A percentile compares a stretch with the other conserved stretches of the same genome.
These are phyloP conservation scores for Dryobates pubescens DNA, from an alignment of 2,797 vertebrate species.

Conservation along the genomic window DNA sequence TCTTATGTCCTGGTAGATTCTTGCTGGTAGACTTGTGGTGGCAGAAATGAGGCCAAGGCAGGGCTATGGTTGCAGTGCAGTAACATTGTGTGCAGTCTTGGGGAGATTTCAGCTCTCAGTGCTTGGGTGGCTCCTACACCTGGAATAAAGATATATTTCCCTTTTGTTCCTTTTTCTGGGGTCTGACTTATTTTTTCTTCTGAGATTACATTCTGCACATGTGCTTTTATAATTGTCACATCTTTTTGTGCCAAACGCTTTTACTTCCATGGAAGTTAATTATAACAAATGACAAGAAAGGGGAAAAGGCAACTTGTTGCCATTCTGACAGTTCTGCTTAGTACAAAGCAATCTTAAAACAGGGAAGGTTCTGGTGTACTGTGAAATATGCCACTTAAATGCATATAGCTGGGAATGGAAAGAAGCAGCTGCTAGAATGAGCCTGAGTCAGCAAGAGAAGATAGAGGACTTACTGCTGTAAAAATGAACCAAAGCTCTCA, in stretches of 20 bases:
- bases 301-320: not conserved
- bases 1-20: not conserved
- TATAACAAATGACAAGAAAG: not conserved
- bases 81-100: rapidly evolving
- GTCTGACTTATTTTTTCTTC: constrained; percentile 8
- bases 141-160: not conserved
- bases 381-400: not conserved
- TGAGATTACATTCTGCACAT: not conserved
- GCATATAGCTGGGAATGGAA: not conserved
- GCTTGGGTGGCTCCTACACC: not conserved
- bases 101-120: not conserved
- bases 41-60: not conserved
- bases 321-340: not conserved
- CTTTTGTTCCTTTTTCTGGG: not conserved
- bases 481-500: not conserved
- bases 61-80: not conserved
- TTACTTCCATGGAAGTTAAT: not conserved
- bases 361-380: not conserved
- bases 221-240: not conserved
- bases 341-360: not conserved
- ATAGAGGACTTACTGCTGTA: not conserved
- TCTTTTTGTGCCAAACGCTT: not conserved
- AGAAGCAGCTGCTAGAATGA: not conserved
- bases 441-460: not conserved
- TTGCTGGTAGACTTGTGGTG: not conserved